Base-by-base conservation (phyloP, 2,797 vertebrate genomes). In the Cuculus canorus region DNA sequence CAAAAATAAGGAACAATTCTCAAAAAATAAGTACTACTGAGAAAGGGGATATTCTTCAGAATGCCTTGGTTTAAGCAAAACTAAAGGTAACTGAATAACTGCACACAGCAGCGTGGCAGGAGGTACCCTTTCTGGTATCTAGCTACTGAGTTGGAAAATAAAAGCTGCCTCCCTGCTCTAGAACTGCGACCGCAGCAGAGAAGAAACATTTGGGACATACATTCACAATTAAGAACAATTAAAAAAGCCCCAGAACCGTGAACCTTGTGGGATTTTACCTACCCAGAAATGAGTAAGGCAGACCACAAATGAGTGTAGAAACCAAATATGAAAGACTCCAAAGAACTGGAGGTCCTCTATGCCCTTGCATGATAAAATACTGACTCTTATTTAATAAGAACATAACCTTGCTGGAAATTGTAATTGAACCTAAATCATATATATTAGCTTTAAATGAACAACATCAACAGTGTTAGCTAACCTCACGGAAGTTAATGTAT, bases 391-490 rank as follows among this genome's bases (percentile, higher is more conserved):
- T 57, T 6, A 88, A n/a, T 82, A 93, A 94, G 24, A 94, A 43
- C 69, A 94, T 28, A 73, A 81, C 70, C 83, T 37, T 88, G 60
- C 66, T 65, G 59, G 72, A 91, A 93, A 86, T 77, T 72, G 80
- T 75, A 56, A 59, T 88, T 81, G 60, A 78, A 96, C 35, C 12
- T 95, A 95, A 92, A 28, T 43, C 45, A 96, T 53, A 87, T 94
- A 86, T 18, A 91, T 69, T 48, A 60, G 37, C 84, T 94, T 80
- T 96, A 95, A 94, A 93, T 76, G 88, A 94, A 96, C 24, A 88
- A 41, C 25, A 59, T 56, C 94, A 92, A 88, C 24, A 91, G 75
- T 59, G 43, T 73, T 80, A 91, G n/a, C 80, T 86, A 96, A 94
- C 85, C 87, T 91, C 91, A 90, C 39, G 87, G 95, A 73, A 95